A percentile compares a stretch with the other conserved stretches of the same genome.
Conservation (phyloP, 2,888 invertebrate genomes). For the Chrysolina americana region DNA sequence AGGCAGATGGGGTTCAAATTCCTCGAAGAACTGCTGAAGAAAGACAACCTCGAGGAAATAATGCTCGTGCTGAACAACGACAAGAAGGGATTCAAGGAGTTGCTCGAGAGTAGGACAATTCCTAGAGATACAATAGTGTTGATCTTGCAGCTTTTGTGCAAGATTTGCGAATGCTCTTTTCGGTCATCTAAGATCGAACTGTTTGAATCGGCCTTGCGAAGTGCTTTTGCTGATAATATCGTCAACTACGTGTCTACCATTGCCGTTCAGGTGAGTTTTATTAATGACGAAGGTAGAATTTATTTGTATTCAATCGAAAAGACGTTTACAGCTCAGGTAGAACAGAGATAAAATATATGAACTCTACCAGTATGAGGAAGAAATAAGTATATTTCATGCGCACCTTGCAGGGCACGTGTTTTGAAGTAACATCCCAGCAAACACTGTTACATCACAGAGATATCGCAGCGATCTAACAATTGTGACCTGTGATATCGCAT, state of each 20-base stretch:
- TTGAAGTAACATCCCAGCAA: no score
- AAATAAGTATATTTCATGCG: no score
- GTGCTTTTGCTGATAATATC: conserved; percentile 37
- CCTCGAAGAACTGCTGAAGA: conserved; percentile 35
- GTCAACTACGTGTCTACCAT: conserved; percentile 35
- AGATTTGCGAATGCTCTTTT: conserved; percentile 43
- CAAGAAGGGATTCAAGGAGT: conserved; percentile 38
- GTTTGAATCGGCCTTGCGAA: conserved; percentile 30
- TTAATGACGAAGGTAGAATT: no score
- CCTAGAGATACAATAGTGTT: conserved; percentile 39
- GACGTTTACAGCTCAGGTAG: no score
- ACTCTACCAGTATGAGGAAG: no score
- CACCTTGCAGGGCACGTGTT: no score
- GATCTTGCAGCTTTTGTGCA: conserved; percentile 33
- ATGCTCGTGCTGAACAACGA: conserved; percentile 36
- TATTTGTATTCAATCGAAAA: no score
- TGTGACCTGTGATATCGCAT: no score
- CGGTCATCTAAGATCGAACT: conserved; percentile 33
- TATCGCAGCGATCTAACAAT: no score
- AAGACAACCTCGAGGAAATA: conserved; percentile 35
- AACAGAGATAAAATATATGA: no score
- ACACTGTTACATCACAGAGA: no score
- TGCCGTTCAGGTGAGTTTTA: conserved; percentile 39
- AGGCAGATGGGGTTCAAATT: conserved; percentile 40
- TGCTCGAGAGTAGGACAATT: conserved; percentile 36